Evolutionary conservation across 1,140 invertebrate species (phyloP).

Genomic region (Ooceraea biroi): DNA sequence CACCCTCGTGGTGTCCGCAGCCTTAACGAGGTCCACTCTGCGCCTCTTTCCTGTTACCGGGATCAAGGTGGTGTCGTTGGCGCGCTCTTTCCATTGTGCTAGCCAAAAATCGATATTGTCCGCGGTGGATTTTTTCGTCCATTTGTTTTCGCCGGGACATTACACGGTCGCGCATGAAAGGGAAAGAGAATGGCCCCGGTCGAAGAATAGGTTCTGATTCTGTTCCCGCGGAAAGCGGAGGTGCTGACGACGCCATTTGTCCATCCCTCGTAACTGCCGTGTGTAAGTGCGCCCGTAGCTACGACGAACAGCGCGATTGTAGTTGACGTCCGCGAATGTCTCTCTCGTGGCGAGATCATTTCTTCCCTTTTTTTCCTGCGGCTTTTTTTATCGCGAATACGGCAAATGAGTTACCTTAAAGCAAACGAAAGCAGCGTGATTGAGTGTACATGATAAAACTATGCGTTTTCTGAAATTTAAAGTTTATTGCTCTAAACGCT

Average conservation of each 20-base stretch:
- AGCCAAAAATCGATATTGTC: constrained; percentile 68
- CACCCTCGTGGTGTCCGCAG: background rate
- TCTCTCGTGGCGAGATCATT: constrained; percentile 39
- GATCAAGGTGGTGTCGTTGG: constrained; percentile 64
- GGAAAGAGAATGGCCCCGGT: constrained; percentile 68
- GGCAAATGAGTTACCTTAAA: constrained; percentile 24
- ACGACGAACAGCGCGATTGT: constrained; percentile 54
- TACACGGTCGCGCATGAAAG: constrained; percentile 64
- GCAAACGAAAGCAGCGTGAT: too few species aligned
- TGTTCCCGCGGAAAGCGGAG: constrained; percentile 74
- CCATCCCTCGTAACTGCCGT: constrained; percentile 66
- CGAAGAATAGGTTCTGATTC: constrained; percentile 79
- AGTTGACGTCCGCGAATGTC: constrained; percentile 17
- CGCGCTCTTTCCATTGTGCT: constrained; percentile 68
- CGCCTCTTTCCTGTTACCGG: constrained; percentile 14
- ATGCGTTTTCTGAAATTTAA: too few species aligned
- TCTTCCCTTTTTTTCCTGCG: constrained; percentile 15
- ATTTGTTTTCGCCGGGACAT: constrained; percentile 68
- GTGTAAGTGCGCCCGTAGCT: constrained; percentile 57
- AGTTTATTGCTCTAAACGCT: too few species aligned
- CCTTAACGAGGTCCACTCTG: background rate
- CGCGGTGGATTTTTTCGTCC: constrained; percentile 62
- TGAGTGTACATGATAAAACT: background rate
- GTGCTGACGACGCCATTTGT: constrained; percentile 78
- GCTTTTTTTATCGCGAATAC: background rate